Percentiles rank a stretch among this genome's conserved stretches.
These are phyloP conservation scores for Theocolax elegans DNA, from an alignment of 1,140 invertebrate species.

Conservation along the genomic window DNA sequence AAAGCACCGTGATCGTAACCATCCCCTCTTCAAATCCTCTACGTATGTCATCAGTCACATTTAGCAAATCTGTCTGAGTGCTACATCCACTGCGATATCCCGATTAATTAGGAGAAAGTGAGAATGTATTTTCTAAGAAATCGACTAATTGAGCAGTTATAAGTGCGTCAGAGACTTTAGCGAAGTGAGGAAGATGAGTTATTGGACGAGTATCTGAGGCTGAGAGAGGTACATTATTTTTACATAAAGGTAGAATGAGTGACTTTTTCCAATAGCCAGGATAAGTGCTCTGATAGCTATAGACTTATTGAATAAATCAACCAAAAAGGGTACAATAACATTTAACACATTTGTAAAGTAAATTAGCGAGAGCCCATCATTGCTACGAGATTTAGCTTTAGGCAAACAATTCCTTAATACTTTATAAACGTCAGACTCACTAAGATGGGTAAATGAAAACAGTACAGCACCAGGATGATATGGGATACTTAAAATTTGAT, in stretches of 20 bases:
- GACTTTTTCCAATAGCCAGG: background rate
- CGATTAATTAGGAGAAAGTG: too few relatives aligned
- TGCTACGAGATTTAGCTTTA: background rate
- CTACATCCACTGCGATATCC: too few relatives aligned
- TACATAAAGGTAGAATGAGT: background rate
- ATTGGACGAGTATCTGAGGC: background rate
- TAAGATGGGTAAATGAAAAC: background rate
- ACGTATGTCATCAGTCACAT: too few relatives aligned
- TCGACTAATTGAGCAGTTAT: too few relatives aligned
- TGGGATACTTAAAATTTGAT: too few relatives aligned
- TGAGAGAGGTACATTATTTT: background rate
- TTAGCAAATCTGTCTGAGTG: too few relatives aligned
- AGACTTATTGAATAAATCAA: background rate
- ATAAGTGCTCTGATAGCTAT: background rate
- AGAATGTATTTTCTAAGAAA: too few relatives aligned
- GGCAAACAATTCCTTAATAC: background rate
- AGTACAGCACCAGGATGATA: background rate
- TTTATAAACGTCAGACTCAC: background rate
- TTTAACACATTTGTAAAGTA: background rate
- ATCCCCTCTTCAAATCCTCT: too few relatives aligned
- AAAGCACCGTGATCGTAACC: too few relatives aligned
- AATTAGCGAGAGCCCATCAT: background rate
- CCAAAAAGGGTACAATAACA: background rate
- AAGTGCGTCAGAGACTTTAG: too few relatives aligned
- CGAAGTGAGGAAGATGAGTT: too few relatives aligned